Base-by-base conservation (phyloP, 1,140 invertebrate genomes). In the Drosophila sp. region DNA sequence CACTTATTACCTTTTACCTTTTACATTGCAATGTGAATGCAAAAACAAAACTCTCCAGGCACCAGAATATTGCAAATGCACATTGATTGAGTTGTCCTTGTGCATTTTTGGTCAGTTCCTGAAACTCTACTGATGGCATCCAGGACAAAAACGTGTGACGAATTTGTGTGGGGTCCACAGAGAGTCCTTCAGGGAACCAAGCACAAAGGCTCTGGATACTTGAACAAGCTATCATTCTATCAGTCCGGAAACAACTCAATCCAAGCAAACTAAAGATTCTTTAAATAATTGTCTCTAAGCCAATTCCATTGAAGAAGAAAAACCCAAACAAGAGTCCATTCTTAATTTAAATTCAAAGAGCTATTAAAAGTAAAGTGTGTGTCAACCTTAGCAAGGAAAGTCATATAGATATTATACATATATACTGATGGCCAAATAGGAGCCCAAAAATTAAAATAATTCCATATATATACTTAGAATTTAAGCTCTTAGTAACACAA, bases 51-150 rank as follows among this genome's bases (percentile, higher is more conserved):
- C 75, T 67, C 82, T 69, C 65, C 78, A 62, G 81, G 81, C 66
- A 73, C 44, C 64, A 29, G 64, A 17, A 17, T 17, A 17, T 61
- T 35, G 50, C 50, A 47, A 60, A 70, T 85, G 74, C 77, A 76
- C 83, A 87, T 87, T 86, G 83, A 86, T 87, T 89, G 79, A 89
- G 83, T 71, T 73, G 64, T 87, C 68, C 62, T 66, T 27, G 47
- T 30, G 41, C 50, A 56, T 56, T 60, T 55, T 60, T 25, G 62
- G 32, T 23, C 10, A 41, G 33, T 32, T 58, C 41, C 17, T 50
- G 73, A 70, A 76, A 66, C 40, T 67, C 54, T 10, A 55, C 62
- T 72, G 30, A 57, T 30, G 38, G 11, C 41, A 35, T 23, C 27
- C 7, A 38, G n/a, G 17, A 40, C 32, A 10, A 40, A 47, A 7